phyloP scores from a whole-genome alignment of 2,113 vertebrate species.

The Trochalopteron elliotii region DNA sequence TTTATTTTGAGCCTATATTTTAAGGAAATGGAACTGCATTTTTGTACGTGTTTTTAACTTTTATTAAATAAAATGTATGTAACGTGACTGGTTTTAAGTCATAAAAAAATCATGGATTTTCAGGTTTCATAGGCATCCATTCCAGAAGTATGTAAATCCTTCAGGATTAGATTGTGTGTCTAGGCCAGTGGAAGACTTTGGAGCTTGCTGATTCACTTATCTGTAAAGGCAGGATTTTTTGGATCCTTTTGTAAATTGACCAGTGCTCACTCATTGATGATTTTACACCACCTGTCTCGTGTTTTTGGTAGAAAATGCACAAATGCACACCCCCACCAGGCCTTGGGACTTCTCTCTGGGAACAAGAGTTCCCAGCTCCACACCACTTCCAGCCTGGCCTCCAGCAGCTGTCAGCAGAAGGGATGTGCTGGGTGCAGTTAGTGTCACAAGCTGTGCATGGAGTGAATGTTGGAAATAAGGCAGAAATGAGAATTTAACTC shows the following conservation, averaged over 20 bases:
- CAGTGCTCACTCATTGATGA: background rate
- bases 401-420: background rate
- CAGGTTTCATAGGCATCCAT: background rate
- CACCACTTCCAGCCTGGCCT: background rate
- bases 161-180: background rate
- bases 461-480: background rate
- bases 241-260: background rate
- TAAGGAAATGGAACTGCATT: constrained; percentile 54
- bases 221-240: background rate
- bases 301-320: background rate
- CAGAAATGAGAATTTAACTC: background rate
- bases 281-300: accelerated
- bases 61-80: constrained; percentile 61
- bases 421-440: background rate
- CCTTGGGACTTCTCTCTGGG: background rate
- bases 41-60: constrained; percentile 62
- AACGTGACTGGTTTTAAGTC: constrained; percentile 43
- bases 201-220: background rate
- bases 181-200: background rate
- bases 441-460: background rate
- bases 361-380: accelerated
- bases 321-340: background rate
- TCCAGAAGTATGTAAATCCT: background rate
- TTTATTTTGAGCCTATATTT: constrained; percentile 61
- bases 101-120: background rate